Evolutionary conservation across 2,888 invertebrate genomes (phyloP).

Genomic region (Agrotis ipsilon): DNA sequence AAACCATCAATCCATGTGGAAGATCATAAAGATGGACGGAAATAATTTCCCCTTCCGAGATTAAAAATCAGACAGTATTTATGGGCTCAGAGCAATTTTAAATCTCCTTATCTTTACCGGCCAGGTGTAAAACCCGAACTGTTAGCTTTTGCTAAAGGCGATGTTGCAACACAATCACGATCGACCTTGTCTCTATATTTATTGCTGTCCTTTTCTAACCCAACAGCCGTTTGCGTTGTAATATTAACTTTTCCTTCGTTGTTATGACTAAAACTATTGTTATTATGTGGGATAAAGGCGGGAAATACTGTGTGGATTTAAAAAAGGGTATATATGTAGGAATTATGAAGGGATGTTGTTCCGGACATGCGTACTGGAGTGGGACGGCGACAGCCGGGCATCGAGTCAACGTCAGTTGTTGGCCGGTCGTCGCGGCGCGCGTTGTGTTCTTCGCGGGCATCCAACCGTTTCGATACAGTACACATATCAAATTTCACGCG

Average conservation of each 20-base stretch:
- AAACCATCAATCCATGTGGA: conserved; percentile 18
- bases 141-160: conserved; percentile 77
- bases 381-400: conserved; percentile 81
- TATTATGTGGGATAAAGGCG: conserved; percentile 60
- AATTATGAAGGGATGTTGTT: conserved; percentile 82
- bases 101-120: conserved; percentile 80
- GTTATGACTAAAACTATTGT: conserved; percentile 54
- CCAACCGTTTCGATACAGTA: conserved; percentile 76
- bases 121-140: conserved; percentile 82
- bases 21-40: conserved; percentile 38
- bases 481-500: conserved; percentile 90
- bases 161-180: conserved; percentile 81
- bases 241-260: conserved; percentile 21
- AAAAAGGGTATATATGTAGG: conserved; percentile 75
- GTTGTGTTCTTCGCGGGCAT: conserved; percentile 71
- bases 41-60: conserved; percentile 58
- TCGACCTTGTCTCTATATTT: conserved; percentile 79
- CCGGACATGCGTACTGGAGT: conserved; percentile 89
- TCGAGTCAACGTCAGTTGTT: conserved; percentile 83
- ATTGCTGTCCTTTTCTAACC: conserved; percentile 74
- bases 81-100: conserved; percentile 71
- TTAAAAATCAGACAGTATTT: conserved; percentile 69
- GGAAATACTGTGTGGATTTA: conserved; percentile 61
- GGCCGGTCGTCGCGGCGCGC: conserved; percentile 82
- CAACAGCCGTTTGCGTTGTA: conserved; percentile 29